Conservation (phyloP, 1,140 invertebrate species). For the Trachymyrmex septentrionalis region DNA sequence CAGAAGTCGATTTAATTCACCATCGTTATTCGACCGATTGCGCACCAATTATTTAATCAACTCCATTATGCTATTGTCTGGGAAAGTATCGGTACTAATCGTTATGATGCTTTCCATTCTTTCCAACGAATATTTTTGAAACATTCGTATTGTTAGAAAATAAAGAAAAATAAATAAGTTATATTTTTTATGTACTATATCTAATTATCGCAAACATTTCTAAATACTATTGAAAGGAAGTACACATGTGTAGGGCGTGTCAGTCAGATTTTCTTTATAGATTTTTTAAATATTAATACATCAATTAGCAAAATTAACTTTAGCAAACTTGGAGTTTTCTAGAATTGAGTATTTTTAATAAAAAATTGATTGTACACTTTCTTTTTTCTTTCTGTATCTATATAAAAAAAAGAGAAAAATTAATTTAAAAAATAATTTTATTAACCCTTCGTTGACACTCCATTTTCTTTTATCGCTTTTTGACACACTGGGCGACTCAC, state of each 20-base stretch:
- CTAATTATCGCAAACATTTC: neutral
- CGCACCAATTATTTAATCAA: neutral
- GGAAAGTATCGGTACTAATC: neutral
- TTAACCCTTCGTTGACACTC: too few relatives aligned
- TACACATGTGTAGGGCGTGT: conserved; percentile 32
- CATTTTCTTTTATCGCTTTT: too few relatives aligned
- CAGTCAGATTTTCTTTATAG: neutral
- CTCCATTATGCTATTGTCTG: neutral
- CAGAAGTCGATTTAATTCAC: neutral
- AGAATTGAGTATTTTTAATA: neutral
- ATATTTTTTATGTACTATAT: neutral
- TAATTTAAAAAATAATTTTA: neutral
- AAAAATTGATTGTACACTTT: neutral
- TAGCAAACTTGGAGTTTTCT: neutral
- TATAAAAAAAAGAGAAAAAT: neutral
- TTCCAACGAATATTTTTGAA: neutral
- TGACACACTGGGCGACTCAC: too few relatives aligned
- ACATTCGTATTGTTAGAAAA: neutral
- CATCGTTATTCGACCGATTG: neutral
- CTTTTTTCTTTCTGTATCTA: neutral
- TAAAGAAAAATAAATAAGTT: neutral
- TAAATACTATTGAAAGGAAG: neutral
- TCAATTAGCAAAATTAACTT: too few relatives aligned
- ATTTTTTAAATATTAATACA: too few relatives aligned
- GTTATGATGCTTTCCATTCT: neutral